Base-by-base conservation (phyloP, 2,888 invertebrate genomes). In the Drosophila koepferae region DNA sequence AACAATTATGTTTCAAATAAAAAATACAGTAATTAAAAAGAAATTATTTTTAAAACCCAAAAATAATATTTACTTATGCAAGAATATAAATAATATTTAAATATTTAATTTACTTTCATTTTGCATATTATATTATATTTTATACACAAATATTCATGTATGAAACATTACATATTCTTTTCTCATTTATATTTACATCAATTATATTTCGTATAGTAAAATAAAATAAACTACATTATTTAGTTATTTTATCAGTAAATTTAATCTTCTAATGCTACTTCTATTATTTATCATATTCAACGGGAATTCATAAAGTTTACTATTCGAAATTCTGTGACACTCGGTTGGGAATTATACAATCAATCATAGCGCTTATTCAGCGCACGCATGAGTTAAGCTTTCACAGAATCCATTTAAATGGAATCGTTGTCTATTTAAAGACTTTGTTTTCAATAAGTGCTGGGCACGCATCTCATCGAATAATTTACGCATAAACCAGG, bases 401-500 rank as follows among this genome's bases (percentile, higher is more conserved):
- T 18, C 18, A 2, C 16, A 16, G 16, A 38, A 38, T 54, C 23
- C 20, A 54, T 23, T 53, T 38, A 3, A 20, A 54, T 20, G 16
- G 8, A 53, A 14, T 12, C 36, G 36, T 38, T 53, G 36, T 53
- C 23, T 38, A 14, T 8, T 51, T 16, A 36, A 14, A 20, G 23
- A 38, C 12, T 38, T 38, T 36, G 2, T 9, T 38, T 54, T 38
- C 53, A 51, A 43, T 40, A 41, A 54, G 54, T 14, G 58, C 20
- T 51, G 41, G 36, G 12, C 60, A 51, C 28, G 28, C 28, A 31
- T 16, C 10, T 49, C 14, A 49, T 41, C 18, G 16, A 55, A 20
- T 1, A 53, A 53, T 41, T 48, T 2, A 36, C 72, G 69, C 51
- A 77, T 63, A 70, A 74, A 62, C 73, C 23, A n/a, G 31, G 41